phyloP scores from a whole-genome alignment of 2,113 vertebrate species.

The Piprites chloris region DNA sequence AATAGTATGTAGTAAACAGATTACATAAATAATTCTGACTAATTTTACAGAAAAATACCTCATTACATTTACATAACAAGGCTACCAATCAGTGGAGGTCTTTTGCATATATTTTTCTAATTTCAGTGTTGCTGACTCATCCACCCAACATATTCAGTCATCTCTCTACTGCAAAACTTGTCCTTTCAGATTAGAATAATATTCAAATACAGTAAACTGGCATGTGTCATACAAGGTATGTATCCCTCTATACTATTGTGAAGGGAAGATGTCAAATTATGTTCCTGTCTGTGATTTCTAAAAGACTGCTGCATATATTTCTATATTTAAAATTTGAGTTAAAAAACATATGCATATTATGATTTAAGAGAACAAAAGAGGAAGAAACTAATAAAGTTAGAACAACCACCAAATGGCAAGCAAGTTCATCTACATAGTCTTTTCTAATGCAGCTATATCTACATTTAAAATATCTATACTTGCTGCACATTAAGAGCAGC shows the following conservation, averaged over 20 bases:
- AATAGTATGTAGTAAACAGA: neutral
- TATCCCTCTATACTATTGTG: neutral
- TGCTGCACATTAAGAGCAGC: neutral
- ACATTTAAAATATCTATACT: neutral
- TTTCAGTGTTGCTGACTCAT: constrained; percentile 11
- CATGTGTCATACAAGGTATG: neutral
- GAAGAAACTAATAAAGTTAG: neutral
- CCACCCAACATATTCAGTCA: neutral
- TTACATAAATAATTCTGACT: neutral
- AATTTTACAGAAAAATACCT: neutral
- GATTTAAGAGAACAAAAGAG: neutral
- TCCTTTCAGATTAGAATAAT: neutral
- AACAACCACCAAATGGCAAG: neutral
- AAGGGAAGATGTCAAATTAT: neutral
- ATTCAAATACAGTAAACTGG: neutral
- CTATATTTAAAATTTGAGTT: neutral
- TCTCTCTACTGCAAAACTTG: neutral
- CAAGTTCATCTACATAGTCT: neutral
- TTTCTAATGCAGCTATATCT: neutral
- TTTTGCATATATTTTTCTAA: neutral
- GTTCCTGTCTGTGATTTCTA: neutral
- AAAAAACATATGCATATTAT: fast-evolving
- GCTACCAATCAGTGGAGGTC: neutral
- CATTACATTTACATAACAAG: neutral
- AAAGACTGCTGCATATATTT: neutral